Conservation (phyloP, 2,113 vertebrate genomes). For the Microtus montanus region DNA sequence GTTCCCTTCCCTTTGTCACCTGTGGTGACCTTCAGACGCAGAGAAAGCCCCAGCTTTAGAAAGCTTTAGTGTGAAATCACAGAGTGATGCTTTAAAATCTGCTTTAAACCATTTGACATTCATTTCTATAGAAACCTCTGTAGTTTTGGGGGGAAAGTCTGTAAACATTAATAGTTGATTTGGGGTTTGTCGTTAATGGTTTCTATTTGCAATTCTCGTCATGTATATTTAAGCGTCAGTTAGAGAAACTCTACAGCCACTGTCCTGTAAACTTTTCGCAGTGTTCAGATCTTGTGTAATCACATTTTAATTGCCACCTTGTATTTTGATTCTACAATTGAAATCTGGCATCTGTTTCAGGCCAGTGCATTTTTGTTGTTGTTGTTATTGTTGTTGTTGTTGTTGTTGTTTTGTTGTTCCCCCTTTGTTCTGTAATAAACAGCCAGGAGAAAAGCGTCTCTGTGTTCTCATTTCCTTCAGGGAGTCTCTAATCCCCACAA, state of each 20-base stretch:
- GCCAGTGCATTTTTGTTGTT: slow-evolving; percentile 81
- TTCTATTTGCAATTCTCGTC: slow-evolving; percentile 85
- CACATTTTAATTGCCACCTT: slow-evolving; percentile 87
- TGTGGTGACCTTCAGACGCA: neutral
- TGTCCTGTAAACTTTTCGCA: slow-evolving; percentile 88
- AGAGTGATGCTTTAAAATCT: slow-evolving; percentile 82
- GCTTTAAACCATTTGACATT: slow-evolving; percentile 84
- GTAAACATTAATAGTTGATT: slow-evolving; percentile 87
- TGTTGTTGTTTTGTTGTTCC: slow-evolving; percentile 66
- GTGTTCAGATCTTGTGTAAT: slow-evolving; percentile 89
- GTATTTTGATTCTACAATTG: slow-evolving; percentile 86
- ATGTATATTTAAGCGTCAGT: slow-evolving; percentile 90
- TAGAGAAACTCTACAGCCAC: slow-evolving; percentile 84
- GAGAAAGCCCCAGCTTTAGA: slow-evolving; percentile 67
- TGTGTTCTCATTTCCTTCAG: slow-evolving; percentile 80
- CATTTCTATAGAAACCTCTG: slow-evolving; percentile 83
- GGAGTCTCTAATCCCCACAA: slow-evolving; percentile 4
- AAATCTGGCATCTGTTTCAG: slow-evolving; percentile 88
- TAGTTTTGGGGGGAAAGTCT: slow-evolving; percentile 75
- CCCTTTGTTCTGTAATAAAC: slow-evolving; percentile 91
- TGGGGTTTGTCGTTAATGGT: slow-evolving; percentile 83
- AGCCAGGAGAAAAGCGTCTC: slow-evolving; percentile 86
- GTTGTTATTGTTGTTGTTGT: neutral
- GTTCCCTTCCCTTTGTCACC: neutral
- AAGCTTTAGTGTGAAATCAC: slow-evolving; percentile 81